Base-by-base conservation (phyloP, 1,140 invertebrate genomes). In the Carcinoscorpius rotundicauda region DNA sequence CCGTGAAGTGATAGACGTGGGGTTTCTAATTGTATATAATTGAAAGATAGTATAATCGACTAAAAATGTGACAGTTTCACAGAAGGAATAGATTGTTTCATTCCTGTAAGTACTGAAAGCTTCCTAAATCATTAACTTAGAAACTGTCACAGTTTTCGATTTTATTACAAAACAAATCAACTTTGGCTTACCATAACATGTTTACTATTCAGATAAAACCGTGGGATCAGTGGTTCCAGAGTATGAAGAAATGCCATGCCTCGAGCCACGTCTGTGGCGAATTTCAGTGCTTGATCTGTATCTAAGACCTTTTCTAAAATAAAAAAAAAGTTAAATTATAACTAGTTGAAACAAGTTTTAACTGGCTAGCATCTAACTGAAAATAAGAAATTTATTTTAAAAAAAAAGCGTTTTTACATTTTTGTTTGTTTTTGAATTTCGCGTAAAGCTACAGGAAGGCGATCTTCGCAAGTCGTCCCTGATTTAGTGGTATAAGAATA, bases 231-330 rank as follows among this genome's bases (percentile, higher is more conserved):
- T 5, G 91, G 82, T 73, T 98, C 94, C 63, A 99, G 79, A 52
- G 89, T 88, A 76, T 99, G 96, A 62, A 99, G 81, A 76, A 95
- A 99, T 9, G 93, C 88, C 94, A 99, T 97, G 55, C 93, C 95
- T 63, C 87, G 79, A 4, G 95, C 93, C 69, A 98, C 89, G 75
- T 98, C 95, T 9, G 93, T 81, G 3, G 97, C 95, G 74, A 98
- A 89, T 66, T 87, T 83, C 49, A 97, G 79, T 0, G 94, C 93
- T 72, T 96, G 89, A 6, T 88, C 86, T 62, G 91, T 93, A 77
- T 99, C 97, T 4, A 99, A 90, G n/a, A 98, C 92, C 82, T 82
- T 70, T 89, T 88, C 73, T 92, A 89, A 75, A 98, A 96, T 57
- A 99, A 81, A 61, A 78, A 91, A 93, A 57, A 99, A 82, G 56